Evolutionary conservation across 2,888 invertebrate genomes (phyloP).

Genomic region (Stenodera caucasica): DNA sequence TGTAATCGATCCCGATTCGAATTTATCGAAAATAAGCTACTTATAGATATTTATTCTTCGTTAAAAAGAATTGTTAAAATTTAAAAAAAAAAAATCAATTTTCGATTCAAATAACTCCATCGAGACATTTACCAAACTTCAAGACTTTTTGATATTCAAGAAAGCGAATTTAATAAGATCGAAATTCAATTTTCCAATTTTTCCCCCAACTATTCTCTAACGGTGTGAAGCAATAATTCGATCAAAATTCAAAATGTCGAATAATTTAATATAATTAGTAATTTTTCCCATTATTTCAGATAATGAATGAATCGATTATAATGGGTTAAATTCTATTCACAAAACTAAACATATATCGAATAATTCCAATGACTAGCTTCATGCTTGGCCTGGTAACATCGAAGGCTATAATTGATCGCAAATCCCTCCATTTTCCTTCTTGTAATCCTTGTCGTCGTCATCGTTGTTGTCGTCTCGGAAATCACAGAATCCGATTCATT

Average conservation of each 20-base stretch:
- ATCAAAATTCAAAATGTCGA: not conserved
- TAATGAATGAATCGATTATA: no score
- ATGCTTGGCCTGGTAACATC: not conserved
- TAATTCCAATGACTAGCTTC: not conserved
- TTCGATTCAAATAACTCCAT: no score
- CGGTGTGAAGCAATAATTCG: not conserved
- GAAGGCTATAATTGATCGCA: slow-evolving; percentile 1
- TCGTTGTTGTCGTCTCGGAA: slow-evolving; percentile 6
- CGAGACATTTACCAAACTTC: no score
- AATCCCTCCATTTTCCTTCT: not conserved
- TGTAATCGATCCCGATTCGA: not conserved
- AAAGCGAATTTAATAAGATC: no score
- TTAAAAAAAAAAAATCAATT: no score
- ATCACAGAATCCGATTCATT: slow-evolving; percentile 26
- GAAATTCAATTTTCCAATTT: no score
- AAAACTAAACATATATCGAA: no score
- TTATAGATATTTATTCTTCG: not conserved
- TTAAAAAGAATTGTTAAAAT: no score
- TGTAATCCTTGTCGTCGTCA: not conserved
- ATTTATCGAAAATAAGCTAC: not conserved
- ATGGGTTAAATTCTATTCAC: no score
- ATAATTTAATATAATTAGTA: no score
- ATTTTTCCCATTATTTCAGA: no score
- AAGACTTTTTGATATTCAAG: no score
- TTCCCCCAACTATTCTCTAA: not conserved